Conservation (phyloP, 2,888 invertebrate species). For the Euplagia quadripunctaria region DNA sequence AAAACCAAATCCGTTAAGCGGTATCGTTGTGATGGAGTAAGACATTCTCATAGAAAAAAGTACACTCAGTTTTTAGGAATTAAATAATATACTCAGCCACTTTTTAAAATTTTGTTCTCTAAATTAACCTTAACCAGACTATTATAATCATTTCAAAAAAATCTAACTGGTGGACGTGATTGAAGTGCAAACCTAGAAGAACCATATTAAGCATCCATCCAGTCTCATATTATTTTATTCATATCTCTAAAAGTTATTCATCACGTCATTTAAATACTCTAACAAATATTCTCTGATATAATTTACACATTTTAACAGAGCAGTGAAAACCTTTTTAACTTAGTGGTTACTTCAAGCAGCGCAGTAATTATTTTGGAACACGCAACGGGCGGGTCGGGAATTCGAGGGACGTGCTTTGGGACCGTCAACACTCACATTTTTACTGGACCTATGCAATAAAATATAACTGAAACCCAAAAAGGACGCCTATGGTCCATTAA, state of each 20-base stretch:
- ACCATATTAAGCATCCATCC: no score
- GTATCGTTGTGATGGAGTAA: no score
- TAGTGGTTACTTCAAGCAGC: slow-evolving; percentile 33
- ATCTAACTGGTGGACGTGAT: no score
- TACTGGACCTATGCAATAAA: slow-evolving; percentile 6
- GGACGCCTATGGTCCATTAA: background rate
- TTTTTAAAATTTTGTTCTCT: no score
- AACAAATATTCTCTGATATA: background rate
- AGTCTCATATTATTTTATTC: background rate
- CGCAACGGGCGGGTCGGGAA: slow-evolving; percentile 24
- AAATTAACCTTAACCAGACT: no score
- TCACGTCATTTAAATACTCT: background rate
- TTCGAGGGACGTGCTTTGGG: slow-evolving; percentile 7
- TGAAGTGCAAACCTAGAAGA: no score
- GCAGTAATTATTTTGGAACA: slow-evolving; percentile 43
- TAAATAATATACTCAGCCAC: no score
- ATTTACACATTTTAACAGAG: slow-evolving; percentile 14
- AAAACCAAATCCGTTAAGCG: no score
- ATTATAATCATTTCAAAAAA: no score
- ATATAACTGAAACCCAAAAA: slow-evolving; percentile 5
- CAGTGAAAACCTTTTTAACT: slow-evolving; percentile 48
- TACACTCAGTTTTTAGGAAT: no score
- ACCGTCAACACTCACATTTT: background rate
- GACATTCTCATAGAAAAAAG: no score
- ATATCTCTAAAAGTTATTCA: background rate